Base-by-base conservation (phyloP, 2,888 invertebrate genomes). In the Heliconius sara region DNA sequence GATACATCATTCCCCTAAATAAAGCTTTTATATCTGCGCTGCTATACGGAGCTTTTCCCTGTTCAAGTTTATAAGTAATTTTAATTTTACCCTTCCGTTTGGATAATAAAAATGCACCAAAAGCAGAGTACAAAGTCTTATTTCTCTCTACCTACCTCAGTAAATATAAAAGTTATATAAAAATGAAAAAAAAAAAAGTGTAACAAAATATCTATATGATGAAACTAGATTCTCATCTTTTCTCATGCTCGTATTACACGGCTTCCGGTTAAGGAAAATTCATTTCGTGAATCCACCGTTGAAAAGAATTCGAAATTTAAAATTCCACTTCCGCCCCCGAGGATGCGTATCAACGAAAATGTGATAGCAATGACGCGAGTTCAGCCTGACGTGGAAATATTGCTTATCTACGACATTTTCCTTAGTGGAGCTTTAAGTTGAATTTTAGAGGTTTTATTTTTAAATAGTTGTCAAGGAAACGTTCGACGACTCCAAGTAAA, bases 261-360 rank as follows among this genome's bases (percentile, higher is more conserved):
- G 78, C 73, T 77, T 78, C 78, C 78, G 79, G 77, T 79, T 80
- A 76, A 71, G 68, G 77, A 80, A 82, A 82, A 81, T 83, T 82
- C 80, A 83, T 83, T 81, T 80, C 52, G 76, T 66, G 70, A 78
- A 82, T 83, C 80, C 79, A 76, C 72, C 81, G 65, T 68, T 77
- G 75, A 80, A 81, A 79, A 81, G 81, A 81, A 81, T 81, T 79
- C 80, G 76, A 79, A 82, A 80, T 83, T 83, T 83, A 82, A 83
- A 83, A 82, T 83, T 83, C 80, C 34, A 73, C 82, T 83, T 81
- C 76, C 76, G 79, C 75, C 76, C 78, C 77, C 60, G 70, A 75
- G 79, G 81, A 79, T 79, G 79, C 75, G 79, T 80, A 80, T 81
- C 79, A 78, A 79, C 71, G 75, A 79, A 82, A 79, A 80, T 83